Evolutionary conservation across 1,140 invertebrate species (phyloP).

Genomic region (Adelges cooleyi): DNA sequence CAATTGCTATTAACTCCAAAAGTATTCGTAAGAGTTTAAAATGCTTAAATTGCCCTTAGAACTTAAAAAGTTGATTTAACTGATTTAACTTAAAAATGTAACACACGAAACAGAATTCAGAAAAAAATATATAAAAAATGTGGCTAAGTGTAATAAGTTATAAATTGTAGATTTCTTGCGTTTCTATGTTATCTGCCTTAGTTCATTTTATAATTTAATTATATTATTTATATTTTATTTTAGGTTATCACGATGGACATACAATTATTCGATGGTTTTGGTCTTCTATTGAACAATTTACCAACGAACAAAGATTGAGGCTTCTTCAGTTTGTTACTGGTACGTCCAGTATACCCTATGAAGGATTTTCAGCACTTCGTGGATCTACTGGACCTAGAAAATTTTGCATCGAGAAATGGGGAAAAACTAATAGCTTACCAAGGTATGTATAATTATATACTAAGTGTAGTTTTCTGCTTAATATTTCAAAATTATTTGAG

Average conservation of each 20-base stretch:
- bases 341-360: conserved; percentile 92
- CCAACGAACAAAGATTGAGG: conserved; percentile 84
- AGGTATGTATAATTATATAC: conserved; percentile 55
- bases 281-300: conserved; percentile 82
- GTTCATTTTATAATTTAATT: background rate
- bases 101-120: too few species aligned
- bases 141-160: too few species aligned
- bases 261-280: conserved; percentile 94
- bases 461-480: too few species aligned
- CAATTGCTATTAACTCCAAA: too few species aligned
- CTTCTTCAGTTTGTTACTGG: conserved; percentile 94
- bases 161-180: too few species aligned
- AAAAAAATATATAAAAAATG: too few species aligned
- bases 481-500: too few species aligned
- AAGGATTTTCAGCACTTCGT: conserved; percentile 86
- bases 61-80: too few species aligned
- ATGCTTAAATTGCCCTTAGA: too few species aligned
- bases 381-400: conserved; percentile 90
- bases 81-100: too few species aligned
- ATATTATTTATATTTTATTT: conserved; percentile 27
- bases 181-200: too few species aligned
- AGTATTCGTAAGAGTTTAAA: too few species aligned
- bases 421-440: conserved; percentile 83
- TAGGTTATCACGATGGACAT: conserved; percentile 88
- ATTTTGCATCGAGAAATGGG: conserved; percentile 98